Evolutionary conservation across 2,113 vertebrate genomes (phyloP).

Genomic region (Erinaceus europaeus): DNA sequence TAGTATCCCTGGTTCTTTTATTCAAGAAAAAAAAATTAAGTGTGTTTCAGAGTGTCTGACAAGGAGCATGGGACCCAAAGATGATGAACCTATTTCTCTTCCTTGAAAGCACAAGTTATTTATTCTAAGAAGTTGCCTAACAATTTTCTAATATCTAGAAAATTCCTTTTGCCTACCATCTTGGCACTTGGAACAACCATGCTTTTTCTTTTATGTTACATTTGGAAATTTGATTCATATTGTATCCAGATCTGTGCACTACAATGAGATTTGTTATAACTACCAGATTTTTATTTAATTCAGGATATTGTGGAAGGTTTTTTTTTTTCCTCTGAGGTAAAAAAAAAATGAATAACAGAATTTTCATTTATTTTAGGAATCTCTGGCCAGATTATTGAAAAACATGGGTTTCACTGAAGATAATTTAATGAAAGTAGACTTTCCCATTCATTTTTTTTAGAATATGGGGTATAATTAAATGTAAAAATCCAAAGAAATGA

Average conservation of each 20-base stretch:
- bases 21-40: neutral
- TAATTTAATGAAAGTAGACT: slow-evolving; percentile 6
- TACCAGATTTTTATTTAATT: neutral
- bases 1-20: neutral
- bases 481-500: slow-evolving; percentile 49
- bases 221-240: slow-evolving; percentile 15
- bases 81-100: neutral
- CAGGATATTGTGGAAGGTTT: neutral
- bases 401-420: slow-evolving; percentile 13
- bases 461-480: slow-evolving; percentile 38
- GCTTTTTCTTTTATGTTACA: neutral
- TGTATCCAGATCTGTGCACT: neutral
- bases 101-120: neutral
- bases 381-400: neutral
- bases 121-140: neutral
- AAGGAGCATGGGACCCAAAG: neutral
- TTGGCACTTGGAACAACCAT: neutral
- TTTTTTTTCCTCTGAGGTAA: neutral
- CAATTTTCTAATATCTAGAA: neutral
- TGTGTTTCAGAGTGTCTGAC: neutral
- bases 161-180: neutral
- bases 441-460: neutral
- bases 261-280: slow-evolving; percentile 6
- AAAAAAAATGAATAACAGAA: slow-evolving; percentile 23
- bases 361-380: neutral